Base-by-base conservation (phyloP, 1,140 invertebrate genomes). In the Drosophila takahashii region DNA sequence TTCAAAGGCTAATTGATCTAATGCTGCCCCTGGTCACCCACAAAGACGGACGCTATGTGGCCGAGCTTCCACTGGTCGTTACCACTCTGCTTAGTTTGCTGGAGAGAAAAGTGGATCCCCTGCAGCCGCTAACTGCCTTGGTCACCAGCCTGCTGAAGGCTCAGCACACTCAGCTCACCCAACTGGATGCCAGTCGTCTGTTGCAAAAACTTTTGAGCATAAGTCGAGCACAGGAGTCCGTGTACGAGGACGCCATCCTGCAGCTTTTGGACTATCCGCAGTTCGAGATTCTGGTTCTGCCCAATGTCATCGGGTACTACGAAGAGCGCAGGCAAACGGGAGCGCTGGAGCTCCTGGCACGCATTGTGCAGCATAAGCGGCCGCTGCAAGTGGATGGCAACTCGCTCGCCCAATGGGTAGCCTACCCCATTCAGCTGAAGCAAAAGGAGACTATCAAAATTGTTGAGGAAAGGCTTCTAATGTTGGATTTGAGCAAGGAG, bases 251-350 rank as follows among this genome's bases (percentile, higher is more conserved):
- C 42, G 95, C 96, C 79, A 93, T 96, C 2, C 93, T 95, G 77
- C 94, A 94, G 90, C 92, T 96, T 1, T 93, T 95, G 29, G 87
- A 93, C 47, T 95, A 95, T 90, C 93, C 94, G 6, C 94, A 95
- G 45, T 97, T 97, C 91, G 96, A 96, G 90, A 93, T 95, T 48
- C 92, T 96, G 48, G 93, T 97, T 56, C 90, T 97, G 53, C 96
- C 96, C 0, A 92, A 93, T 37, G 94, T 96, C 36, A 78, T 97
- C 11, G 93, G 93, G 10, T 94, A 93, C 80, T 95, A 95, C 72
- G 90, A 95, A n/a, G 80, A 93, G 52, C 92, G 92, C 22, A 93
- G 95, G 42, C 93, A 95, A 73, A 75, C 90, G 66, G 81, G 93
- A 52, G 90, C 94, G 2, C 92, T 97, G 69, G 83, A 93, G 34